Base-by-base conservation (phyloP, 2,113 vertebrate species). In the Sapayoa aenigma region DNA sequence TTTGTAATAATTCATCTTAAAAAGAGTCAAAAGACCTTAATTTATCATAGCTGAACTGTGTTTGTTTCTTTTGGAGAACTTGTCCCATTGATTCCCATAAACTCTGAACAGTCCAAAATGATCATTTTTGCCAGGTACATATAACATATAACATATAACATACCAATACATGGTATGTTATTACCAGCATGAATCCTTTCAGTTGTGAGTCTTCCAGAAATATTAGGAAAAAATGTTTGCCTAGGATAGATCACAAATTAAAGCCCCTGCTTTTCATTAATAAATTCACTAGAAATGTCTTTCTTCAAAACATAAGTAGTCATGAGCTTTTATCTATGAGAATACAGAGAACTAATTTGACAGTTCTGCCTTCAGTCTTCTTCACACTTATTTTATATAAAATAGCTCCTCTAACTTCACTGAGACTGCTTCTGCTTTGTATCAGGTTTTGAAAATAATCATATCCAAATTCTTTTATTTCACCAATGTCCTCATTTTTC, bases 331-430 rank as follows among this genome's bases (percentile, higher is more conserved):
- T 88, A 94, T 95, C 84, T 95, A 90, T 58, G 37, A 95, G 96
- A 97, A 96, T 93, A 96, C 84, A 95, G 82, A 91, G 62, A 96
- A 86, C 75, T 97, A 90, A 97, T 96, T 93, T 97, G 95, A 93
- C 97, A 95, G 93, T 59, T 97, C 68, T 93, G 68, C 52, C 52
- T 87, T 88, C 63, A 86, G 44, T 63, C 35, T 92, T 65, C 44
- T 77, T 93, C 2, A 0, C 75, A 52, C 53, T 90, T 80, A 44
- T 24, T 91, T 94, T 71, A 52, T 49, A 87, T 74, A 86, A 66
- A 93, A 96, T 88, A 77, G 39, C 23, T 89, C 33, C 30, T 58
- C 46, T 88, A 42, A 84, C 75, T 94, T 93, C 9, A 24, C 33
- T 71, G 56, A 56, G 30, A 33, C 14, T 80, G 31, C 21, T 85